These are phyloP conservation scores for Sibirionetta formosa DNA, from an alignment of 2,797 vertebrate species.

Conservation along the genomic window DNA sequence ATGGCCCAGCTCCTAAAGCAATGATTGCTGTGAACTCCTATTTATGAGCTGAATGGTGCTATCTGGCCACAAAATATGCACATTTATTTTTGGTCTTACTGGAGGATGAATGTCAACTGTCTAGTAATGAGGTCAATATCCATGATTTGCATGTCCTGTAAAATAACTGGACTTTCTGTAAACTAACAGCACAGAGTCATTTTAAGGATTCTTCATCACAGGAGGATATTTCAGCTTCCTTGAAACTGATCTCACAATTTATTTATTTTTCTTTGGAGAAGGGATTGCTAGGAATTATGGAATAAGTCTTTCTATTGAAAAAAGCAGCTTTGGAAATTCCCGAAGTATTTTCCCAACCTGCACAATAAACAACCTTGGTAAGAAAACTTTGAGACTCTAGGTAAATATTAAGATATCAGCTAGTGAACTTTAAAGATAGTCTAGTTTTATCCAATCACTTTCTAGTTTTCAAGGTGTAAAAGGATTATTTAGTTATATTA, in stretches of 20 bases:
- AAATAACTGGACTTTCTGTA: background rate
- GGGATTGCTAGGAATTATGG: background rate
- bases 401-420: background rate
- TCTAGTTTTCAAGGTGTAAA: background rate
- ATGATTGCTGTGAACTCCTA: constrained; percentile 16
- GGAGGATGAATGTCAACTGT: background rate
- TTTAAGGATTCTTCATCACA: background rate
- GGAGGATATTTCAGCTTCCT: background rate
- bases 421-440: background rate
- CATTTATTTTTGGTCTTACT: constrained; percentile 25
- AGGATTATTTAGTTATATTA: background rate
- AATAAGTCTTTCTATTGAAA: background rate
- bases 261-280: background rate
- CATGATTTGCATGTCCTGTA: background rate
- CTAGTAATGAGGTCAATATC: constrained; percentile 10
- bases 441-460: background rate
- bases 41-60: constrained; percentile 19
- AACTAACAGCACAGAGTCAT: background rate
- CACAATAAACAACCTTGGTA: background rate
- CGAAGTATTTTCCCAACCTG: background rate
- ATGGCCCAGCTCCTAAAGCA: constrained; percentile 14
- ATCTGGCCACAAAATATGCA: constrained; percentile 3
- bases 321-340: background rate
- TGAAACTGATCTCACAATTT: background rate
- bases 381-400: background rate